Base-by-base conservation (phyloP, 2,797 vertebrate species). In the Megalops cyprinoides region DNA sequence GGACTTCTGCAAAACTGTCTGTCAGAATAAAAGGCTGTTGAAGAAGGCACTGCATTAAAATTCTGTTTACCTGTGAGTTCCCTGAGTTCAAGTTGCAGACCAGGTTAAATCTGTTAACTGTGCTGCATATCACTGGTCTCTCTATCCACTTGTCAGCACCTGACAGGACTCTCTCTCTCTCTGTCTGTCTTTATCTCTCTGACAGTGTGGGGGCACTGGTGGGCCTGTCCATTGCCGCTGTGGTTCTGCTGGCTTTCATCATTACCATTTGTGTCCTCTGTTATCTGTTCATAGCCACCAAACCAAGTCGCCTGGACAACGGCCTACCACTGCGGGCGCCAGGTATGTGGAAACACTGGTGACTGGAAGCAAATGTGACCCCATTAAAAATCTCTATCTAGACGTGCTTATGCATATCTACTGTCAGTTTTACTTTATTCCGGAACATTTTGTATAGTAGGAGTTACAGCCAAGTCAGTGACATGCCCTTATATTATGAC, bases 211-310 rank as follows among this genome's bases (percentile, higher is more conserved):
- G 97, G 28, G 96, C 97, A 1, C 94, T 98, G 0, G 91, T 97
- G 85, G 97, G 96, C 82, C 94, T 98, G 79, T 97, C 96, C 2
- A 90, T 97, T 60, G 97, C 97, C 88, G 97, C 96, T 0, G 92
- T 96, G 83, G 95, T 97, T 77, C 94, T 98, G 46, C 91, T 97
- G 74, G 95, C 96, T 84, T 97, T 98, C 87, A 89, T 97, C 87
- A 91, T 98, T 92, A 97, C 96, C 0, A 91, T 95, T 34, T 98
- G 95, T 87, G 96, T 97, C 83, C 96, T 97, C 79, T 97, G 97
- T 86, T 98, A 96, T 79, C 91, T 98, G 82, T 97, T 98, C 89
- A 95, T 98, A 90, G 95, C 93, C 89, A 96, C 94, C 10, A 98
- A 98, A 89, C 97, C 96, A 84, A 89, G 90, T 85, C 94, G 95